Conservation (phyloP, 2,888 invertebrate genomes). For the Heliothis peltigera region DNA sequence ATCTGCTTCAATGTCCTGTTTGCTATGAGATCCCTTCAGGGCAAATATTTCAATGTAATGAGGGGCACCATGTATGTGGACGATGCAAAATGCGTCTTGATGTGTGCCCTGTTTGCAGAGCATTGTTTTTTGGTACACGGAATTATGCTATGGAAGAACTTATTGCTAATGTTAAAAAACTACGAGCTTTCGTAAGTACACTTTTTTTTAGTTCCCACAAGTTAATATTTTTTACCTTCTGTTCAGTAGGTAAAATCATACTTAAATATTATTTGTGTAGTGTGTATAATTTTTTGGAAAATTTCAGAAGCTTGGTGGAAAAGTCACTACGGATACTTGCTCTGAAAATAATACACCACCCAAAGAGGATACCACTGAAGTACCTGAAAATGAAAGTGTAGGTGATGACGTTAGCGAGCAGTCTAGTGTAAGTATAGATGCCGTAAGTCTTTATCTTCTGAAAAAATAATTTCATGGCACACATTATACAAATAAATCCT, state of each 20-base stretch:
- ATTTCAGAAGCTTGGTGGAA: slow-evolving; percentile 81
- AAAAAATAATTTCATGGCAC: too few species aligned
- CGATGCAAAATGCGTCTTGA: slow-evolving; percentile 84
- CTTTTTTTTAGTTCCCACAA: slow-evolving; percentile 1
- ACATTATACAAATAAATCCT: too few species aligned
- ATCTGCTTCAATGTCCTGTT: slow-evolving; percentile 90
- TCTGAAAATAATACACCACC: slow-evolving; percentile 72
- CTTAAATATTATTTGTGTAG: too few species aligned
- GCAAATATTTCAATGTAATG: slow-evolving; percentile 87
- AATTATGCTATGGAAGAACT: slow-evolving; percentile 90
- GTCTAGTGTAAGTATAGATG: slow-evolving; percentile 71
- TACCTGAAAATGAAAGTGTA: slow-evolving; percentile 69
- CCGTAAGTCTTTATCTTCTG: neutral
- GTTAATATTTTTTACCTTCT: neutral
- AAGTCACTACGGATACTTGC: slow-evolving; percentile 76
- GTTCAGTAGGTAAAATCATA: too few species aligned
- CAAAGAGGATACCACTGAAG: slow-evolving; percentile 69
- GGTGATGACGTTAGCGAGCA: slow-evolving; percentile 76
- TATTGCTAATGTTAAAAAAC: slow-evolving; percentile 84
- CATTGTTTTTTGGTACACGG: slow-evolving; percentile 86
- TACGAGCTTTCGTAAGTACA: slow-evolving; percentile 83
- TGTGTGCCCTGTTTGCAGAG: slow-evolving; percentile 88
- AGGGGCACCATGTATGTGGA: slow-evolving; percentile 90
- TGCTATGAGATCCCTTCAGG: slow-evolving; percentile 88
- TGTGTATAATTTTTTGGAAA: slow-evolving; percentile 1